Evolutionary conservation across 2,113 vertebrate species (phyloP), one percentile per base, ranked within the genome.

Genomic region (Bostrychus sinensis): DNA sequence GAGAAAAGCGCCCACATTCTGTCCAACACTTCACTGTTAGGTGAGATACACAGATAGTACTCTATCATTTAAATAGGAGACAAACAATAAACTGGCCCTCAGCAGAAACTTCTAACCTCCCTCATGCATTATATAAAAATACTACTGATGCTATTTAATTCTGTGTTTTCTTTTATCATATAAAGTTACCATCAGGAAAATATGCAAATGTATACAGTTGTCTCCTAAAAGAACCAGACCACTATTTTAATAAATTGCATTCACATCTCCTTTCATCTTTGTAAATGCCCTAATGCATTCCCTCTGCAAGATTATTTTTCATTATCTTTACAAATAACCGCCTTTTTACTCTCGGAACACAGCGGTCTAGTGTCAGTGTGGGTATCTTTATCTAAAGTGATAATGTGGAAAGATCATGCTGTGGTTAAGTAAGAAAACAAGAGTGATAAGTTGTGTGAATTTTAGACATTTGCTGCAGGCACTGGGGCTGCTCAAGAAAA

Each of bases 1-100:
- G 58, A n/a, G 51, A 72, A n/a, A 58, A 37, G 53, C 70, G 78
- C 74, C 76, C 66, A 84, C 81, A 78, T 73, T 62, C 50, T 67
- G 72, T 62, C 66, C 34, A 1, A 46, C 56, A 51, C 67, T 16
- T 58, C 56, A 61, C 26, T 58, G 39, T 42, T 50, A 26, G 43
- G 28, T 62, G 48, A 68, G 28, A 54, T 36, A 46, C 42, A 58
- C 50, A 41, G 23, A 54, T 7, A 60, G 60, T 68, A 77, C 54
- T 22, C 43, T 30, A 16, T 34, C 5, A 19, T 62, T 39, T 0
- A 32, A 7, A 55, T 53, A 57, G 19, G 12, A 36, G 3, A 56
- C 19, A 45, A 50, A 7, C 11, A 22, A 6, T 13, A 20, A 9
- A 17, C 13, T 20, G 17, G n/a, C 28, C 26, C n/a, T 30, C 8